Percentiles rank a stretch among this genome's conserved stretches.
These are phyloP conservation scores for Stigmatopora nigra DNA, from an alignment of 2,113 vertebrate genomes.

Conservation along the genomic window DNA sequence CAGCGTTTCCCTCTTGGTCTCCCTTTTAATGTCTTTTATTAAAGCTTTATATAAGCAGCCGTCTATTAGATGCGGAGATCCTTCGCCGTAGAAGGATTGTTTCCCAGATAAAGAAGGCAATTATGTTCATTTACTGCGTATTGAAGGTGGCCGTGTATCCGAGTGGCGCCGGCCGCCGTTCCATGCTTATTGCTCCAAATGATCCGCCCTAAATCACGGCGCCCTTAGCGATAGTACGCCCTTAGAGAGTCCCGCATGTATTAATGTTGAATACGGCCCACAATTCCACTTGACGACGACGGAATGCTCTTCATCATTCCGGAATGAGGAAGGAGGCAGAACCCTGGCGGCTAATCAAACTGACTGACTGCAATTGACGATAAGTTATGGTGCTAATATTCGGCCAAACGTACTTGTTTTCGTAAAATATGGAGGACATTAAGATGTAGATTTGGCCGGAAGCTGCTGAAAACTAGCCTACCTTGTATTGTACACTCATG, in stretches of 20 bases:
- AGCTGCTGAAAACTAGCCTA: no score
- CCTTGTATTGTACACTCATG: no score
- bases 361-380: slow-evolving; percentile 70
- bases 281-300: slow-evolving; percentile 53
- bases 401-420: slow-evolving; percentile 65
- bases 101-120: slow-evolving; percentile 64
- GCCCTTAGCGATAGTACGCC: slow-evolving; percentile 59
- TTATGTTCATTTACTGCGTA: slow-evolving; percentile 70
- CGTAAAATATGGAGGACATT: slow-evolving; percentile 25
- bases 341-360: slow-evolving; percentile 65
- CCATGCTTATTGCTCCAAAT: slow-evolving; percentile 79
- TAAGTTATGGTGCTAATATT: slow-evolving; percentile 76
- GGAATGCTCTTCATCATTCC: slow-evolving; percentile 60
- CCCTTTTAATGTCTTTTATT: slow-evolving; percentile 64
- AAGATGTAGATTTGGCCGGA: neutral
- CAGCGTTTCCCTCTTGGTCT: slow-evolving; percentile 41
- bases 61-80: slow-evolving; percentile 46
- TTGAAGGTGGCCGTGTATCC: slow-evolving; percentile 65
- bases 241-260: slow-evolving; percentile 66
- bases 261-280: slow-evolving; percentile 63
- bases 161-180: slow-evolving; percentile 41
- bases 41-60: slow-evolving; percentile 49
- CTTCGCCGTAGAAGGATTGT: slow-evolving; percentile 51
- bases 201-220: slow-evolving; percentile 69
- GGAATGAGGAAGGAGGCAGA: slow-evolving; percentile 61